These are phyloP conservation scores for Penaeus japonicus DNA, from an alignment of 1,140 invertebrate genomes.

Conservation along the genomic window DNA sequence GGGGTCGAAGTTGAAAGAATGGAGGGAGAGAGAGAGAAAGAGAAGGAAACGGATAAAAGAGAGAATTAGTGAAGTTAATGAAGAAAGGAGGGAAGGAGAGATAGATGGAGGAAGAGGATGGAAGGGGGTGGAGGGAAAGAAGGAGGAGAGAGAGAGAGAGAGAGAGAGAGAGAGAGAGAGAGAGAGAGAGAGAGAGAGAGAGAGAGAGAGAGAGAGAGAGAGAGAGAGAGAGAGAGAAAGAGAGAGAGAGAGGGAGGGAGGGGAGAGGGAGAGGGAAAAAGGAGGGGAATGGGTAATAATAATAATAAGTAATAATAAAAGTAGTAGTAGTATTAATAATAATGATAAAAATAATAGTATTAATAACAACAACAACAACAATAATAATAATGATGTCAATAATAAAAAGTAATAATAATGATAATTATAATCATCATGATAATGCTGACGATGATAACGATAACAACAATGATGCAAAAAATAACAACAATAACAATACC, in stretches of 20 bases:
- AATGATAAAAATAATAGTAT: no score
- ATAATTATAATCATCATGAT: no score
- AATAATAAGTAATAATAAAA: no score
- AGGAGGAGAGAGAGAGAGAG: neutral
- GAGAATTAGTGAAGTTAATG: neutral
- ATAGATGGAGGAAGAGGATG: neutral
- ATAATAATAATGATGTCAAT: no score
- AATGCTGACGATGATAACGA: no score
- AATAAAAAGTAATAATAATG: no score
- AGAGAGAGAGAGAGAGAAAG: neutral
- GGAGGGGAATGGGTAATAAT: no score
- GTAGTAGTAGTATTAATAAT: no score
- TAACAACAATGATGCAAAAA: no score
- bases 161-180: neutral
- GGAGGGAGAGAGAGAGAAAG: constrained; percentile 24
- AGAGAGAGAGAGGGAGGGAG: neutral
- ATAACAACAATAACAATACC: no score
- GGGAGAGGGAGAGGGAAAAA: neutral
- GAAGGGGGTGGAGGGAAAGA: neutral
- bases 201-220: constrained; percentile 3
- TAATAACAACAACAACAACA: no score
- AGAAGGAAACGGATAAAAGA: constrained; percentile 14
- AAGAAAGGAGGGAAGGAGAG: neutral
- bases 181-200: constrained; percentile 3
- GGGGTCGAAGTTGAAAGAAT: neutral